Conservation (phyloP, 1,140 invertebrate genomes). For the Drosophila neocordata region DNA sequence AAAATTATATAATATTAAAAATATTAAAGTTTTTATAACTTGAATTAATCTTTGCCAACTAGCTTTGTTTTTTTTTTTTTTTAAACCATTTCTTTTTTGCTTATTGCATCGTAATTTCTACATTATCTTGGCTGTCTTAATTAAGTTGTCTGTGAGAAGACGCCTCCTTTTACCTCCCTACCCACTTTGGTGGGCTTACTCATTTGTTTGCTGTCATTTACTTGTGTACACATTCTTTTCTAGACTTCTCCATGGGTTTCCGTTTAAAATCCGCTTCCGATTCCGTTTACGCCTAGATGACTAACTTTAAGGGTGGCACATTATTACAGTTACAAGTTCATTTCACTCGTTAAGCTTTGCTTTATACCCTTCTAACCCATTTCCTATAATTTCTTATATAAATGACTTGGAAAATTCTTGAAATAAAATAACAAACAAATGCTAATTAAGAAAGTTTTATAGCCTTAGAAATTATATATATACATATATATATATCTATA, state of each 20-base stretch:
- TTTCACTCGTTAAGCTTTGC: not conserved
- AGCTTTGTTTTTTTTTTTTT: constrained; percentile 4
- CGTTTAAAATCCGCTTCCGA: constrained; percentile 3
- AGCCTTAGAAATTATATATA: no score
- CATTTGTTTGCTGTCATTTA: constrained; percentile 39
- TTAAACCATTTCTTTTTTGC: constrained; percentile 8
- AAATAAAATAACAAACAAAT: no score
- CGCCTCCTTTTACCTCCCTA: constrained; percentile 12
- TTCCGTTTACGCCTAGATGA: constrained; percentile 8
- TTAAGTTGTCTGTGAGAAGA: constrained; percentile 51
- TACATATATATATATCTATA: no score
- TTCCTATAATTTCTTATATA: no score
- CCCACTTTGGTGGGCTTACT: not conserved
- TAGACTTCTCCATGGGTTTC: not conserved
- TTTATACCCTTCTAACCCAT: no score
- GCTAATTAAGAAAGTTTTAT: no score
- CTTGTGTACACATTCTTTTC: not conserved
- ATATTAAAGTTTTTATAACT: no score
- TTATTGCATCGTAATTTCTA: constrained; percentile 53
- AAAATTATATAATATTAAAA: no score
- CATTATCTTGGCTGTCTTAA: constrained; percentile 65
- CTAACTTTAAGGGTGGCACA: not conserved
- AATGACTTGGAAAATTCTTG: no score
- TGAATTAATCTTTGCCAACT: no score
- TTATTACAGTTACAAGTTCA: not conserved